Base-by-base conservation (phyloP, 2,797 vertebrate genomes). In the Trematomus bernacchii region DNA sequence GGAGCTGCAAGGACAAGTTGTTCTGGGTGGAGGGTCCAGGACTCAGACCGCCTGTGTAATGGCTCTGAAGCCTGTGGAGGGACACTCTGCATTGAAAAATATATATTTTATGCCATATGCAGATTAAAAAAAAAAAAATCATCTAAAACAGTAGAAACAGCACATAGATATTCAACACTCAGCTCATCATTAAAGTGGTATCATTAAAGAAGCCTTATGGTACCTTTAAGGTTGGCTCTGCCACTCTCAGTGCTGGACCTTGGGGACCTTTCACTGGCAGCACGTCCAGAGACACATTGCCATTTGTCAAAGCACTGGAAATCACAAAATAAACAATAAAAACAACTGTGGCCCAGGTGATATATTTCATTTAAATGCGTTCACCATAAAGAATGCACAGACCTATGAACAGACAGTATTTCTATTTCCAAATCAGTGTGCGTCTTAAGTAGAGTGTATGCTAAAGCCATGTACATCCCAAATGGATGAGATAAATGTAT, bases 231-330 rank as follows among this genome's bases (percentile, higher is more conserved):
- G 91, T 21, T 18, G 89, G 66, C 61, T 90, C 88, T 19, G 89
- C 76, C 33, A 79, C 80, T 78, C 86, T 92, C 52, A 95, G 90
- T 14, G 90, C 79, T 33, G 86, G 91, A 74, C 96, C 96, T 58
- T 98, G 97, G 66, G 98, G 97, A 81, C 97, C 98, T 92, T 96
- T 99, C 77, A 99, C 98, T 51, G 98, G 98, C 63, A 99, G 94
- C 75, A 98, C 95, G 44, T 99, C 98, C 91, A 99, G 90, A 66
- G 96, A 96, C 48, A 95, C 90, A 58, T 96, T 95, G 75, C 91
- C 91, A 70, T 90, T 90, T 68, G 88, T 83, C 63, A 87, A 79
- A 55, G 89, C 92, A 77, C 95, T 97, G 75, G 30, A 44, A 78
- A 84, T 57, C 0, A 83, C 9, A 86, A n/a, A 65, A 76, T 7